Conservation (phyloP, 2,888 invertebrate species). For the Drosophila buzzatii region DNA sequence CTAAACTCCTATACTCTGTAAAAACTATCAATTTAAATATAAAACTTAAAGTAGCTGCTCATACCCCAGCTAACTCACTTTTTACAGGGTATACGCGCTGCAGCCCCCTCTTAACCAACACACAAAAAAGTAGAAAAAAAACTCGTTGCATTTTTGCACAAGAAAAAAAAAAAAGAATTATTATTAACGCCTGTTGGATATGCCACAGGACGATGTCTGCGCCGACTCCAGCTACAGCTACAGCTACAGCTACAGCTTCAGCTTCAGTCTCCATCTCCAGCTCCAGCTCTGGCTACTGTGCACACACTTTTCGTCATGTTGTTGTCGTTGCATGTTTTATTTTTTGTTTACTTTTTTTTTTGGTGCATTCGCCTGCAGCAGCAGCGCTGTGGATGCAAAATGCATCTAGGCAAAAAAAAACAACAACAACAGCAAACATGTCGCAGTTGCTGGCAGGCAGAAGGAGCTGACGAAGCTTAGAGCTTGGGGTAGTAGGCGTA, state of each 20-base stretch:
- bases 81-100: slow-evolving; percentile 34
- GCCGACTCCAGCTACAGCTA: slow-evolving; percentile 27
- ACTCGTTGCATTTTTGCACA: slow-evolving; percentile 63
- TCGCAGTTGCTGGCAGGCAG: slow-evolving; percentile 49
- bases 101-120: slow-evolving; percentile 17
- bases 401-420: slow-evolving; percentile 69
- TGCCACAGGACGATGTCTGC: slow-evolving; percentile 80
- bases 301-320: slow-evolving; percentile 65
- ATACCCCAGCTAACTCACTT: background rate
- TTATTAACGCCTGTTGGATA: slow-evolving; percentile 82
- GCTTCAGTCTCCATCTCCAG: slow-evolving; percentile 13
- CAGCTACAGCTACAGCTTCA: slow-evolving; percentile 25
- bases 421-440: slow-evolving; percentile 65
- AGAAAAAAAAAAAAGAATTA: slow-evolving; percentile 57
- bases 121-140: slow-evolving; percentile 36
- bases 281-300: slow-evolving; percentile 56
- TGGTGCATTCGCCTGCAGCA: slow-evolving; percentile 74
- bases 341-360: slow-evolving; percentile 56
- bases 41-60: background rate
- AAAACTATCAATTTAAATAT: background rate
- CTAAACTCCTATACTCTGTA: background rate
- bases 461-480: slow-evolving; percentile 11
- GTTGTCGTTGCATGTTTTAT: slow-evolving; percentile 56
- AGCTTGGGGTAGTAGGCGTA: slow-evolving; percentile 55
- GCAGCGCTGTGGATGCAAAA: slow-evolving; percentile 66